Evolutionary conservation across 2,113 vertebrate species (phyloP), one percentile per base, ranked within the genome.

Genomic region (Turnix velox): DNA sequence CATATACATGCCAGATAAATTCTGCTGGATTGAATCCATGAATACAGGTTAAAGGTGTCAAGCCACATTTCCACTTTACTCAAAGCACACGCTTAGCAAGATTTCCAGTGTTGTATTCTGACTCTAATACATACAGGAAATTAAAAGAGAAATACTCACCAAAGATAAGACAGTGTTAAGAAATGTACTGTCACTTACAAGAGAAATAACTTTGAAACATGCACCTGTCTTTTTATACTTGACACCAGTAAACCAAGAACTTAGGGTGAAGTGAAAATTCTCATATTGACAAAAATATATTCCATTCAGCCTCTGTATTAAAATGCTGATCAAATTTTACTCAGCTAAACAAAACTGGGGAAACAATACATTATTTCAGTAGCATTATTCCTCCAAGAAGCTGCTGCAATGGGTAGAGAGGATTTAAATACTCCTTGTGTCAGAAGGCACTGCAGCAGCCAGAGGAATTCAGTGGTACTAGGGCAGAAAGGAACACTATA

Each of bases 171-270:
- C 37, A 33, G 14, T 10, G 27, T 45, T 80, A 55, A 92, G 73
- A 93, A 76, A 87, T 30, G 10, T 59, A 46, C 58, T 93, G 76
- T 87, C 86, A 92, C 54, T 92, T 73, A 73, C 27, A 91, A 75
- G 68, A 86, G 58, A 93, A 52, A 94, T 88, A 57, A 46, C 27
- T 17, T 35, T 57, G 40, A 85, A 87, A 33, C 6, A 1, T n/a
- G 23, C 87, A 87, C 49, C 42, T 95, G 48, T 71, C 65, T 74
- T 91, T 96, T 95, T 57, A 28, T 46, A 45, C 18, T 58, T 96
- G 54, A 95, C 54, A 87, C 77, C 28, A n/a, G 68, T 39, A 88
- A 93, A 86, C 63, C 23, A 7, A 87, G 69, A 84, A 18, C 37
- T 91, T 54, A 72, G 51, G 40, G 12, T 35, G 67, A 76, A 48